Evolutionary conservation across 53 echinoderm and acorn worm genomes (phyloP), one percentile per base, ranked within the genome.

Genomic region (Apostichopus leukothele): DNA sequence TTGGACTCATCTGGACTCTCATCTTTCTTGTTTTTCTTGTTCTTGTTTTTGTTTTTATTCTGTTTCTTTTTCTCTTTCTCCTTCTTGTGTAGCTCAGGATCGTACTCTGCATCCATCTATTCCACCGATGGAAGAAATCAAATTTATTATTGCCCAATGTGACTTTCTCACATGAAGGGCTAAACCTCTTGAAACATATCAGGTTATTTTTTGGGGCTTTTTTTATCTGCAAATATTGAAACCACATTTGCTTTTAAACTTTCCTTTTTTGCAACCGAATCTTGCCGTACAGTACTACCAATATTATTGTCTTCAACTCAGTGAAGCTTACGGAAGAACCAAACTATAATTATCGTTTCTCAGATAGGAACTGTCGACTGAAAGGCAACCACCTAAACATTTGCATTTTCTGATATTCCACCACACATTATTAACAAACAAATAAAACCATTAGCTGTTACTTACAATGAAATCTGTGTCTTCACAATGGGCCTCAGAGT

Each of bases 91-190:
- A 87, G 19, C 19, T 53, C 55, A 5, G 95, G 93, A 68, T 93
- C 93, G 75, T 93, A 95, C 79, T 95, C 95, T n/a, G 93, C 95
- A 93, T 95, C 95, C 95, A 95, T 95, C 95, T 95, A 50, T 71
- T 9, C 77, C 3, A 76, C 39, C 11, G 50, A 51, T 7, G 1
- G 5, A 13, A 27, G 77, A 14, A 11, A 75, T 4, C 23, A 75
- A 75, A 75, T 22, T 39, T 3, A 39, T 39, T 39, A 39, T 39
- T 39, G 1, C 1, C 0, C 27, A 27, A 27, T 27, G 19, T 74
- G 20, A 74, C 74, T 25, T 25, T 25, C 9, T 22, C 9, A 74
- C 74, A 74, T 74, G 7, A 7, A 74, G 7, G 74, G 14, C 20
- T 74, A 7, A 74, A 19, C 25, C 74, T 3, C 74, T 39, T 39